These are phyloP conservation scores for Pandemis corylana DNA, from an alignment of 2,888 invertebrate species.

Conservation along the genomic window DNA sequence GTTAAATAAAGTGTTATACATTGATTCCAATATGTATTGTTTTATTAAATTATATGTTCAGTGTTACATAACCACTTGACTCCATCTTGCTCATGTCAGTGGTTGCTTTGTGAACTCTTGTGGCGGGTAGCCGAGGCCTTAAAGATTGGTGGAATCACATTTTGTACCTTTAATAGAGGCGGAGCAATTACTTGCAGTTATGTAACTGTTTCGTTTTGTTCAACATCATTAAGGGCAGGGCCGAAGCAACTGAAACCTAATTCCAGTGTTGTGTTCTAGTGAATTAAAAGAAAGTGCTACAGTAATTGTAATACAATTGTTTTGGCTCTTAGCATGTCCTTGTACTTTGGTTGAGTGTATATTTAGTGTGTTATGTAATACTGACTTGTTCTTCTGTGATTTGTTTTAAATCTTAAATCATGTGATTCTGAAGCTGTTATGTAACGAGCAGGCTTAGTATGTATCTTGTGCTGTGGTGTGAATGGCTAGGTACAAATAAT, in stretches of 20 bases:
- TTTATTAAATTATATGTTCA: constrained; percentile 67
- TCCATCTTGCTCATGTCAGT: constrained; percentile 46
- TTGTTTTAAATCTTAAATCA: constrained; percentile 61
- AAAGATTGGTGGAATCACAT: constrained; percentile 47
- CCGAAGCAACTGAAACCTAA: constrained; percentile 45
- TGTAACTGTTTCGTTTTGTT: constrained; percentile 68
- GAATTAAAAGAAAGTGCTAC: constrained; percentile 30
- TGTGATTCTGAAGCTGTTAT: constrained; percentile 76
- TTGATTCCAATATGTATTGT: constrained; percentile 78
- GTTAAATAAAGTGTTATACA: constrained; percentile 82
- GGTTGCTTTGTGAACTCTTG: constrained; percentile 32
- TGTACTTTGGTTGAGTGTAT: constrained; percentile 57
- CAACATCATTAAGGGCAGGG: constrained; percentile 67
- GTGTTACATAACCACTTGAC: constrained; percentile 68
- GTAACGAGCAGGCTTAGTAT: constrained; percentile 65
- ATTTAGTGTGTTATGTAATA: constrained; percentile 54
- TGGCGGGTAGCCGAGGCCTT: constrained; percentile 1
- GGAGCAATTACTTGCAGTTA: constrained; percentile 64
- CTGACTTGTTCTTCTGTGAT: constrained; percentile 62
- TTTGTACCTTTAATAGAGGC: constrained; percentile 46
- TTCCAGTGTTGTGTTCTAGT: constrained; percentile 44
- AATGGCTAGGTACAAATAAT: constrained; percentile 56
- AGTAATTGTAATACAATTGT: constrained; percentile 5
- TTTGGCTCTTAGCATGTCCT: constrained; percentile 50
- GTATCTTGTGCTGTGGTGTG: constrained; percentile 61